A percentile compares a stretch with the other conserved stretches of the same genome.
Evolutionary conservation across 1,140 invertebrate species (phyloP).

Genomic region (Tribolium madens): DNA sequence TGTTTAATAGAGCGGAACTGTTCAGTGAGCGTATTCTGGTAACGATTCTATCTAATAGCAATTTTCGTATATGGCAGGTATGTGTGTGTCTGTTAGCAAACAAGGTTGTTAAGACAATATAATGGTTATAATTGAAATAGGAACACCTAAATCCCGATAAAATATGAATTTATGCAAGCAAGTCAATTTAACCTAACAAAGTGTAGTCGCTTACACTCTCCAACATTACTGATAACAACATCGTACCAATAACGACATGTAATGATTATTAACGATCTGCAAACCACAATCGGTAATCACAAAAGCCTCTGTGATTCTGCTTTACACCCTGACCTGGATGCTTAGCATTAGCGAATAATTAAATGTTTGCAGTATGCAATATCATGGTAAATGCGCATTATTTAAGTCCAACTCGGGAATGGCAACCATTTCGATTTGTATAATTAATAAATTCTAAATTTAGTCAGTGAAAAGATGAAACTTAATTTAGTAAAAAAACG

Average conservation of each 20-base stretch:
- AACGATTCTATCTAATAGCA: background rate
- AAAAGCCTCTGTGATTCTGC: constrained; percentile 27
- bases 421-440: background rate
- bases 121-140: constrained; percentile 21
- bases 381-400: background rate
- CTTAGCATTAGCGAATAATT: constrained; percentile 32
- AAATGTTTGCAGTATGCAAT: constrained; percentile 22
- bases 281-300: constrained; percentile 29
- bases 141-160: constrained; percentile 17
- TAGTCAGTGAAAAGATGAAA: too few species aligned
- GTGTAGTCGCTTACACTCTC: constrained; percentile 1
- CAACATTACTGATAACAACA: constrained; percentile 20
- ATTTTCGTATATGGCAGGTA: background rate
- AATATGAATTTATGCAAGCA: background rate
- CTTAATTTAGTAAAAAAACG: background rate
- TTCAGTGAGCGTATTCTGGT: background rate
- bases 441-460: background rate
- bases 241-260: constrained; percentile 17
- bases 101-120: background rate
- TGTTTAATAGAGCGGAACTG: background rate
- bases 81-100: background rate
- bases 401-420: background rate
- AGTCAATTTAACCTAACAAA: constrained; percentile 4
- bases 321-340: constrained; percentile 32
- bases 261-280: constrained; percentile 36